Percentiles rank a stretch among this genome's conserved stretches.
phyloP scores from a whole-genome alignment of 2,888 invertebrate genomes.

The Ferdinandea cuprea region DNA sequence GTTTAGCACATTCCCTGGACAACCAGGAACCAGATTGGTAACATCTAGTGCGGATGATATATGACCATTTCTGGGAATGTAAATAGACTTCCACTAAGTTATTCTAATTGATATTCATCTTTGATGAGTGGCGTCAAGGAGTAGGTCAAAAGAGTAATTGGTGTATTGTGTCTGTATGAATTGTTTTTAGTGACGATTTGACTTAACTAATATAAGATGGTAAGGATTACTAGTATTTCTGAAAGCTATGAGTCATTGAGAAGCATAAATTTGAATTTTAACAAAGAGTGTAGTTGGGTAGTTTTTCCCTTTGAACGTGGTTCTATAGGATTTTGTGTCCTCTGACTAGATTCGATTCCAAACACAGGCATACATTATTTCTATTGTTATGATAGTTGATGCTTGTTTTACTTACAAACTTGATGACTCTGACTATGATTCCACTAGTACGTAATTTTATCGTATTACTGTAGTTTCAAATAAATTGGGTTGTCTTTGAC shows the following conservation, averaged over 20 bases:
- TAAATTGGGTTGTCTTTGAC: too few relatives aligned
- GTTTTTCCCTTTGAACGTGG: too few relatives aligned
- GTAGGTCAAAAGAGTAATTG: slow-evolving; percentile 68
- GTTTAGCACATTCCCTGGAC: slow-evolving; percentile 64
- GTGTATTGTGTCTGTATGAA: slow-evolving; percentile 40
- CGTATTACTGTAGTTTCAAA: too few relatives aligned
- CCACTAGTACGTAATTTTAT: too few relatives aligned
- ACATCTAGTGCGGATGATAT: slow-evolving; percentile 62
- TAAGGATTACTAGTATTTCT: background rate
- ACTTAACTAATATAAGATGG: slow-evolving; percentile 18
- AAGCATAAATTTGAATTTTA: background rate
- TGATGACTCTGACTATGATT: too few relatives aligned
- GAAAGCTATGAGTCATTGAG: slow-evolving; percentile 24
- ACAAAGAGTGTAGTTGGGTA: too few relatives aligned
- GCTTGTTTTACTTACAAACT: too few relatives aligned
- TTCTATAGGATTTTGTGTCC: too few relatives aligned
- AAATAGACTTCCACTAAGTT: slow-evolving; percentile 63
- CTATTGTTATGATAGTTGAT: too few relatives aligned
- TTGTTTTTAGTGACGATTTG: too few relatives aligned
- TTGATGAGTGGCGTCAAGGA: slow-evolving; percentile 70
- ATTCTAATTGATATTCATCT: slow-evolving; percentile 72
- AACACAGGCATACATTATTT: too few relatives aligned
- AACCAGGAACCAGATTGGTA: slow-evolving; percentile 69
- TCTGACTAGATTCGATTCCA: too few relatives aligned
- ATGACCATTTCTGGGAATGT: slow-evolving; percentile 51